Evolutionary conservation across 2,888 invertebrate genomes (phyloP), one percentile per base, ranked within the genome.

Genomic region (Cephus spinipes): DNA sequence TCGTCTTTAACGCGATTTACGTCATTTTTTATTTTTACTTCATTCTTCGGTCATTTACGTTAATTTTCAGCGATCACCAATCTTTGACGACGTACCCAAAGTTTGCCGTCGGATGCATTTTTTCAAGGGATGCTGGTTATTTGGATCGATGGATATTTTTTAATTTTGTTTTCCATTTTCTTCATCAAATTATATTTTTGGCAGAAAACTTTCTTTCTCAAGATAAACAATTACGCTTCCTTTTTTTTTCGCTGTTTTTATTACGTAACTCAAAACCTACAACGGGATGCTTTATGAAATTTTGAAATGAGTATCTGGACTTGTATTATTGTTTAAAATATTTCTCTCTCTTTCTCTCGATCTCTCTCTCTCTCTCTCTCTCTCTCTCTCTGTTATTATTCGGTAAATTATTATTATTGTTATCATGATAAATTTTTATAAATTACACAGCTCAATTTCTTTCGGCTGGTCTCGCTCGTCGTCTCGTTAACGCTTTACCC

Each of bases 401-500:
- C 9, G 6, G 2, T 55, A 1, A 55, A 55, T 55, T 23, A 55
- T 55, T 55, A 23, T 23, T 55, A 6, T 15, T 23, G 0, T 55
- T 55, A 6, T 55, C 23, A 2, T 55, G 2, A 55, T 6, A 9
- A 40, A 40, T 40, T 15, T 15, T 4, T 15, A 15, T 15, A 4
- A 55, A 55, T 55, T 55, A 6, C 40, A 55, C 40, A 23, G 23
- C 6, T 23, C 23, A 55, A 55, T 55, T 55, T 55, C 40, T 23
- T 23, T 55, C 40, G 40, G 9, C 15, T 12, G 40, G 4, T 15
- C 15, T 15, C 31, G 31, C 32, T 2, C 31, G 30, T 11, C 15
- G 0, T 15, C 6, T 23, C 2, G 6, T 2, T 9, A 0, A 15
- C 2, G 23, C 12, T 78, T 77, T 81, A 83, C 82, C 83, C 83